phyloP scores from a whole-genome alignment of 2,888 invertebrate genomes.

The Hydroisotoma schaefferi region DNA sequence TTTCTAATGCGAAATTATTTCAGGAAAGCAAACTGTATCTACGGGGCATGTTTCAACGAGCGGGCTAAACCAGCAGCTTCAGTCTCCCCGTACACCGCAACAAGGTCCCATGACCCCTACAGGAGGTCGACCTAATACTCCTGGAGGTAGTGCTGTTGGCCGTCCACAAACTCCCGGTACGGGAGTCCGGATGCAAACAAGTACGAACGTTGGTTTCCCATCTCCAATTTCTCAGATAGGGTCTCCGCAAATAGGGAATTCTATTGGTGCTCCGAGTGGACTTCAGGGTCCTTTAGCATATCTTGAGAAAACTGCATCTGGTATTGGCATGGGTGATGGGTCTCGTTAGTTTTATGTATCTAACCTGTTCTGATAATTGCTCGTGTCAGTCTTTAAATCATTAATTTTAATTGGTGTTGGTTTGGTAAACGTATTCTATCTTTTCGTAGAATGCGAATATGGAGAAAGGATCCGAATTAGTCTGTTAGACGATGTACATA shows the following conservation, averaged over 20 bases:
- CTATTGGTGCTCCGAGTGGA: slow-evolving; percentile 64
- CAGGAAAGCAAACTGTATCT: neutral
- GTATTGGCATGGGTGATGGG: slow-evolving; percentile 67
- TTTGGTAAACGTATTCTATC: too few species aligned
- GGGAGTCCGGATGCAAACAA: slow-evolving; percentile 25
- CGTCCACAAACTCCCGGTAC: slow-evolving; percentile 28
- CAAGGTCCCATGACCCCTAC: slow-evolving; percentile 39
- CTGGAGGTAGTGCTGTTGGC: slow-evolving; percentile 27
- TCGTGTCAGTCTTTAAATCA: too few species aligned
- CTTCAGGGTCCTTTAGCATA: slow-evolving; percentile 81
- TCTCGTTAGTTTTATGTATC: neutral
- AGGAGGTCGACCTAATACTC: slow-evolving; percentile 32
- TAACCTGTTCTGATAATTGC: neutral
- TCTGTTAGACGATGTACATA: too few species aligned
- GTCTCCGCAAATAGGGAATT: slow-evolving; percentile 9
- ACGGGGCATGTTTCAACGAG: neutral
- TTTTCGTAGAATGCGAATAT: too few species aligned
- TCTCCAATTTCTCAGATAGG: slow-evolving; percentile 19
- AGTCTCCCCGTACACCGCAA: slow-evolving; percentile 22
- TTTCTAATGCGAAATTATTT: too few species aligned
- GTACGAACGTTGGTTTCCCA: slow-evolving; percentile 23
- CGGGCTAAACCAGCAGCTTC: slow-evolving; percentile 2
- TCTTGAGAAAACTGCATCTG: slow-evolving; percentile 84
- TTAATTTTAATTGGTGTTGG: too few species aligned
- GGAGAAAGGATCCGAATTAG: too few species aligned